A percentile compares a stretch with the other conserved stretches of the same genome.
These are phyloP conservation scores for Elymnias hypermnestra DNA, from an alignment of 1,140 invertebrate genomes.

Conservation along the genomic window DNA sequence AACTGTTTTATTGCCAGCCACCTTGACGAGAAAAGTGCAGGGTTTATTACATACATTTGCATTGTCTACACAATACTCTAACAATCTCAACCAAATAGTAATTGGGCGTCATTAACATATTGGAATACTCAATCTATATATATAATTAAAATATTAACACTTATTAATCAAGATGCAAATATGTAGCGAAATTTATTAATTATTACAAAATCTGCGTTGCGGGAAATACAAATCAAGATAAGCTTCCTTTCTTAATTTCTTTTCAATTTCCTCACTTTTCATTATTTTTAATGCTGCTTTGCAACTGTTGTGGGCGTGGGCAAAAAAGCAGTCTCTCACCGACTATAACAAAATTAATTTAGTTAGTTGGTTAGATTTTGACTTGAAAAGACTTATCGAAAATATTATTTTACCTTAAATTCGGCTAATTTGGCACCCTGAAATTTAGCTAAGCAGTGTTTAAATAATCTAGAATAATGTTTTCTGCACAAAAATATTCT, in stretches of 20 bases:
- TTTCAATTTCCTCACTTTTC: slow-evolving; percentile 64
- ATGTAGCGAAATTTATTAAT: no score
- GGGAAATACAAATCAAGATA: slow-evolving; percentile 70
- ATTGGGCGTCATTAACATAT: no score
- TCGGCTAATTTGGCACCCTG: slow-evolving; percentile 58
- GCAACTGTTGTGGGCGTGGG: slow-evolving; percentile 70
- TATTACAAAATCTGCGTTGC: slow-evolving; percentile 50
- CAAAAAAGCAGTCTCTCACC: slow-evolving; percentile 70
- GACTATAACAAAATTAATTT: slow-evolving; percentile 43
- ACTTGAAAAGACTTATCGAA: neutral
- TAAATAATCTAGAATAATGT: slow-evolving; percentile 58
- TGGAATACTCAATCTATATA: no score
- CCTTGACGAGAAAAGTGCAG: no score
- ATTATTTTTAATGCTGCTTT: slow-evolving; percentile 72
- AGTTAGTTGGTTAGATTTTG: neutral
- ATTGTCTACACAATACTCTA: no score
- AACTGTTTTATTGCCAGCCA: no score
- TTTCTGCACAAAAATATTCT: slow-evolving; percentile 67
- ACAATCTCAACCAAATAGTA: no score
- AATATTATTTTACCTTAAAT: slow-evolving; percentile 54
- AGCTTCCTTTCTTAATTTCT: slow-evolving; percentile 69
- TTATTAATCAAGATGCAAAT: no score
- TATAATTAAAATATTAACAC: no score
- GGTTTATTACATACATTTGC: no score
- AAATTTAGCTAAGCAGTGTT: slow-evolving; percentile 54